A percentile compares a stretch with the other conserved stretches of the same genome.
Evolutionary conservation across 2,888 invertebrate genomes (phyloP).

Genomic region (Apotomis betuletana): DNA sequence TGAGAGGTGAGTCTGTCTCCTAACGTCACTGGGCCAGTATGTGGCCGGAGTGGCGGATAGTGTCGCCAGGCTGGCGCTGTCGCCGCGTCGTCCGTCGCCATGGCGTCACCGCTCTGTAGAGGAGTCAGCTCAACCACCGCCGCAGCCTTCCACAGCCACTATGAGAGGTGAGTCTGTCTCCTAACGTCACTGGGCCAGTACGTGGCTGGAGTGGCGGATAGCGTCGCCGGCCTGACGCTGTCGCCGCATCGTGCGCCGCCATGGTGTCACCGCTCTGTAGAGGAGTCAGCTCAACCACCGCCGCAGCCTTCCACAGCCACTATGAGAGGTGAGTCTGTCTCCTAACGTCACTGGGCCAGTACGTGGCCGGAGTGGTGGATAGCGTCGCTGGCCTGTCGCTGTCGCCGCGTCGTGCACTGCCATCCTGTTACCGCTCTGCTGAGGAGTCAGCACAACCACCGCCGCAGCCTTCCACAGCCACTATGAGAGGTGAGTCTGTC

Average conservation of each 20-base stretch:
- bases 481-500: conserved; percentile 48
- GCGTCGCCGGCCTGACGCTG: background rate
- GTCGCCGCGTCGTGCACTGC: conserved; percentile 76
- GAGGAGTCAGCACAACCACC: conserved; percentile 67
- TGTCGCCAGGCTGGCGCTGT: conserved; percentile 90
- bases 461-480: conserved; percentile 63
- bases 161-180: conserved; percentile 47
- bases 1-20: conserved; percentile 46
- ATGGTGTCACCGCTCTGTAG: conserved; percentile 86
- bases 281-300: conserved; percentile 71
- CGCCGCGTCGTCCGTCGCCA: conserved; percentile 76
- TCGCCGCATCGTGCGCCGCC: conserved; percentile 62
- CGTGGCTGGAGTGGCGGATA: background rate
- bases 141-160: conserved; percentile 62
- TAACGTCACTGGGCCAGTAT: conserved; percentile 90
- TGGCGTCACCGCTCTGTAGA: conserved; percentile 86
- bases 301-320: conserved; percentile 50
- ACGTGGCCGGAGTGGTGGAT: background rate
- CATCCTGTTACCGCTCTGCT: conserved; percentile 87
- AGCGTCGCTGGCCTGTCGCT: conserved; percentile 87
- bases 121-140: conserved; percentile 69
- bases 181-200: background rate
- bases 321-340: background rate
- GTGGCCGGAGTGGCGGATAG: conserved; percentile 93
- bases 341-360: background rate